Base-by-base conservation (phyloP, 2,888 invertebrate species). In the Actias luna region DNA sequence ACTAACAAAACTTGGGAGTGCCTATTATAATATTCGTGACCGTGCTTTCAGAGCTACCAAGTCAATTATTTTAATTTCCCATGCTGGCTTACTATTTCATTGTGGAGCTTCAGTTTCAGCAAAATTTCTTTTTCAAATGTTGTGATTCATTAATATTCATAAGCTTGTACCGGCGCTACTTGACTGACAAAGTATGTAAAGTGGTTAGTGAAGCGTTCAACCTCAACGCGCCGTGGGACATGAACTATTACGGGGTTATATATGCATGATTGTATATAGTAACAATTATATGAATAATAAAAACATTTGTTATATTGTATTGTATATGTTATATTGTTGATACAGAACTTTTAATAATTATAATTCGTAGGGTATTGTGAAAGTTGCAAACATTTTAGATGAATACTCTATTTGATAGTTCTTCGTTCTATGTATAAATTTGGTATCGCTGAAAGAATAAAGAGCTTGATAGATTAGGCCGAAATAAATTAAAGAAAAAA, bases 121-220 rank as follows among this genome's bases (percentile, higher is more conserved):
- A 69, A 73, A 75, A 79, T 82, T 83, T 83, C 79, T 85, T 84
- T 66, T 73, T 59, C 39, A 52, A 62, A 67, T 66, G 69, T 84
- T 84, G 85, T 87, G 86, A 85, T 71, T 76, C 85, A 85, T 90
- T 86, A 90, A 90, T 90, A 91, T 92, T 89, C 86, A 92, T 87
- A 89, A 88, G 88, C 87, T 88, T 87, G 85, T 84, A 83, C 79
- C 76, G 75, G 79, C 76, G 77, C 77, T 85, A 89, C 89, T 89
- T 91, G 89, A 86, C 89, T 81, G 81, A 81, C 86, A 80, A 82
- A 83, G 82, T 89, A 88, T 91, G 89, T 87, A 87, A 87, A 85
- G 84, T 88, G 87, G 89, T 90, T 87, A 89, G 85, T 83, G 82
- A 80, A 80, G 84, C 85, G 85, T 25, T 25, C 46, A 50, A 50